Percentiles rank a stretch among this genome's conserved stretches.
phyloP scores from a whole-genome alignment of 2,888 invertebrate genomes.

The Cotesia congregata region DNA sequence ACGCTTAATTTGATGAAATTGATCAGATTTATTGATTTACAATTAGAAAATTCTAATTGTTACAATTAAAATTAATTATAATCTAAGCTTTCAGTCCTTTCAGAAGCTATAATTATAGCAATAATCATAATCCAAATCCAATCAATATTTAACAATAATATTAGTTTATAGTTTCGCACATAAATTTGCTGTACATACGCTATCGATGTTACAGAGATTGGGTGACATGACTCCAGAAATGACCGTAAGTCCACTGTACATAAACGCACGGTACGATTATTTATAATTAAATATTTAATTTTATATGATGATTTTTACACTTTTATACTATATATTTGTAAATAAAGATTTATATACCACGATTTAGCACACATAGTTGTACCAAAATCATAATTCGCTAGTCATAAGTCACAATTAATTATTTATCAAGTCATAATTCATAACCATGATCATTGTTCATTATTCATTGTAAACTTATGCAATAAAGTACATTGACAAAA shows the following conservation, averaged over 20 bases:
- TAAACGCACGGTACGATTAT: slow-evolving; percentile 56
- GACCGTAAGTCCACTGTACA: slow-evolving; percentile 71
- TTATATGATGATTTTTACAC: background rate
- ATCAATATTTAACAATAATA: background rate
- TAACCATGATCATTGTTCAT: too few relatives aligned
- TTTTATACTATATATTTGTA: slow-evolving; percentile 1
- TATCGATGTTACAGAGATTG: slow-evolving; percentile 70
- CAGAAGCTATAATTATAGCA: background rate
- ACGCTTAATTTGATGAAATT: slow-evolving; percentile 52
- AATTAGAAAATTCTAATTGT: background rate
- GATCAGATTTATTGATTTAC: background rate
- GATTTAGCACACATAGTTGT: too few relatives aligned
- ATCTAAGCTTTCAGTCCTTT: background rate
- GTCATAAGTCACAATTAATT: too few relatives aligned
- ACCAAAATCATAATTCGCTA: background rate
- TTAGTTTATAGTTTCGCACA: slow-evolving; percentile 58
- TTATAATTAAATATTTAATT: background rate
- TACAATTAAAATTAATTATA: background rate
- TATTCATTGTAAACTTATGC: background rate
- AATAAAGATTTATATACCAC: background rate
- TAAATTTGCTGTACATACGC: slow-evolving; percentile 66
- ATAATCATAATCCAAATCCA: too few relatives aligned
- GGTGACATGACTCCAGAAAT: slow-evolving; percentile 70
- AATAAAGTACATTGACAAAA: slow-evolving; percentile 28
- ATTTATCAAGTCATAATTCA: too few relatives aligned